Percentiles rank a stretch among this genome's conserved stretches.
These are phyloP conservation scores for Nudaria mundana DNA, from an alignment of 2,888 invertebrate genomes.

Conservation along the genomic window DNA sequence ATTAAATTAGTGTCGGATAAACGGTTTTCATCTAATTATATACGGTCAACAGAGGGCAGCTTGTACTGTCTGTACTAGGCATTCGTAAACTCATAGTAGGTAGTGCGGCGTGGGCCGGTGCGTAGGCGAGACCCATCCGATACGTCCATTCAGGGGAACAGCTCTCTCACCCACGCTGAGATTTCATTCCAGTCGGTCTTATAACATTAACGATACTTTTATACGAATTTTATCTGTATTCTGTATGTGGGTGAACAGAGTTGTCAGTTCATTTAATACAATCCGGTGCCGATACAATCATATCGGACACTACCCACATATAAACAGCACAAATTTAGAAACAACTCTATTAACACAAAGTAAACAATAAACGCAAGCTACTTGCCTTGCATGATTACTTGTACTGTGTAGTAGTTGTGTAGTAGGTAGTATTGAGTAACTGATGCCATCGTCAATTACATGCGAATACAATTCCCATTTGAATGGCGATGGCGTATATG, in stretches of 20 bases:
- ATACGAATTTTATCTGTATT: constrained; percentile 43
- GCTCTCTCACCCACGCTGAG: constrained; percentile 54
- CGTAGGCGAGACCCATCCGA: constrained; percentile 53
- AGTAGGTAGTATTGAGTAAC: constrained; percentile 47
- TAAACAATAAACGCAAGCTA: constrained; percentile 34
- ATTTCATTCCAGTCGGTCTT: constrained; percentile 49
- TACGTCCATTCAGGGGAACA: constrained; percentile 68
- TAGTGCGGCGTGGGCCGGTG: constrained; percentile 36
- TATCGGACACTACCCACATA: too few species aligned
- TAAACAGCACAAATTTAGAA: constrained; percentile 24
- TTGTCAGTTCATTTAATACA: too few species aligned
- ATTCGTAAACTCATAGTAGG: constrained; percentile 29
- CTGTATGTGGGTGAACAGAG: constrained; percentile 37
- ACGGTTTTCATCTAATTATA: constrained; percentile 52
- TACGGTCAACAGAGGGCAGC: constrained; percentile 34
- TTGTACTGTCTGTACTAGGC: constrained; percentile 23
- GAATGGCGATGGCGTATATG: constrained; percentile 48
- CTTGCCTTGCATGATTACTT: constrained; percentile 39
- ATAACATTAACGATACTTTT: constrained; percentile 55
- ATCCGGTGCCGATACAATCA: constrained; percentile 27
- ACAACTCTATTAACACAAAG: background rate
- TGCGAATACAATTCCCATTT: constrained; percentile 70
- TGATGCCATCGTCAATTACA: constrained; percentile 36
- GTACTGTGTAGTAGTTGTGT: constrained; percentile 31
- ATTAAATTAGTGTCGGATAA: constrained; percentile 47